Evolutionary conservation across 1,140 invertebrate genomes (phyloP).

Genomic region (Trachymyrmex septentrionalis): DNA sequence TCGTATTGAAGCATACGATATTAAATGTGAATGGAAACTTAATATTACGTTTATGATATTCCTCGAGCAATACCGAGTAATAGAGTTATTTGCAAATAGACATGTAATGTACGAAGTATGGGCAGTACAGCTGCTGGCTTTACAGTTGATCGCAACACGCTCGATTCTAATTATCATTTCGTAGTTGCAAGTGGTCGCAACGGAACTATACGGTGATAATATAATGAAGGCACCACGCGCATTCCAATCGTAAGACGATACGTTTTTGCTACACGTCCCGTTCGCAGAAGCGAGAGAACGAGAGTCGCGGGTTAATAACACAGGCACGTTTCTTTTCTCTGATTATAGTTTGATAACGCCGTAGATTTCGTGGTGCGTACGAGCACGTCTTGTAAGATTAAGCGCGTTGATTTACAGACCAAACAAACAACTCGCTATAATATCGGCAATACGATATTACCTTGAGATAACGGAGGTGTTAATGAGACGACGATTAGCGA

Average conservation of each 20-base stretch:
- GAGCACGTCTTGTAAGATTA: slow-evolving; percentile 28
- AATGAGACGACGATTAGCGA: slow-evolving; percentile 32
- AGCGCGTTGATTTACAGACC: slow-evolving; percentile 43
- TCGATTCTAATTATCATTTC: slow-evolving; percentile 57
- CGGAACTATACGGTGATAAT: slow-evolving; percentile 30
- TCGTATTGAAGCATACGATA: neutral
- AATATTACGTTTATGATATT: neutral
- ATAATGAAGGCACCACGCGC: neutral
- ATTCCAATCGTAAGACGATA: slow-evolving; percentile 57
- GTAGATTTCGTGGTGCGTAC: slow-evolving; percentile 34
- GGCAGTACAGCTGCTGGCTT: neutral
- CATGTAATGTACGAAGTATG: neutral
- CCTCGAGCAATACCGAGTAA: neutral
- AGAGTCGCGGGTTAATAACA: slow-evolving; percentile 11
- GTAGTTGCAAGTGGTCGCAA: slow-evolving; percentile 16
- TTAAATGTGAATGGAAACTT: neutral
- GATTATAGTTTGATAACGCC: slow-evolving; percentile 49
- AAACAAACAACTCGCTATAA: slow-evolving; percentile 38
- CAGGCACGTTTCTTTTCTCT: slow-evolving; percentile 33
- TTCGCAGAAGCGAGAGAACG: slow-evolving; percentile 28
- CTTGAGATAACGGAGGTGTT: slow-evolving; percentile 47
- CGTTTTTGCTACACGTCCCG: slow-evolving; percentile 5
- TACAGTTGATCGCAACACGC: neutral
- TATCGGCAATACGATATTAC: slow-evolving; percentile 24
- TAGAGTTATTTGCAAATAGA: slow-evolving; percentile 13